Base-by-base conservation (phyloP, 2,113 vertebrate species). In the Austrofundulus limnaeus region DNA sequence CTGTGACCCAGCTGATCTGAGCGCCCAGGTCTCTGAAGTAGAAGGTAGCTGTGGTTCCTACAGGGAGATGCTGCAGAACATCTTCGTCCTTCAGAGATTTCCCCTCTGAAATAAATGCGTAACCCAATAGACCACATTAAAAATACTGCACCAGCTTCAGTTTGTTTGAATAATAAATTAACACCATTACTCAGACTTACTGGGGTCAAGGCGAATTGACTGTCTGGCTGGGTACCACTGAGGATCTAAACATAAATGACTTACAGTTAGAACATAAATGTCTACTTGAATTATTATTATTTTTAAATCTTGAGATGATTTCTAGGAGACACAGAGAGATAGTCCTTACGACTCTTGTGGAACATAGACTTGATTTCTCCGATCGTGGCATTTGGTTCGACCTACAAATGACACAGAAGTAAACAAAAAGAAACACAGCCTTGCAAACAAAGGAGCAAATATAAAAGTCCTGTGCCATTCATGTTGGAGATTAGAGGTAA, bases 1-100 rank as follows among this genome's bases (percentile, higher is more conserved):
- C 96, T 42, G 95, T 98, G 80, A 97, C 95, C 96, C 96, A 98
- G 94, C 96, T 97, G 89, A 98, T 96, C 90, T 98, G 96, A 0
- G 96, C 94, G 19, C 96, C 96, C 76, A 98, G 91, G 84, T 97
- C 96, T 49, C 94, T 93, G 88, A 98, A 98, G 90, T 97, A 98
- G 55, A 98, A 92, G 0, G 96, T 98, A 43, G 96, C 96, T 0
- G 96, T 98, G 78, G 96, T 98, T 81, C 96, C 96, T 80, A 98
- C 96, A 0, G 96, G 96, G 17, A 98, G 93, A 72, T 94, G 92
- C 86, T 98, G 96, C 55, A 98, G 91, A 20, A 98, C 88, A 0
- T 98, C 96, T 80, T 98, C 96, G 13, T 98, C 96, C 79, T 95
- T 96, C 69, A 97, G 86, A 10, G 95, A 96, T 77, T 94, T 93